phyloP scores from a whole-genome alignment of 2,113 vertebrate species.

The Trachemys scripta region DNA sequence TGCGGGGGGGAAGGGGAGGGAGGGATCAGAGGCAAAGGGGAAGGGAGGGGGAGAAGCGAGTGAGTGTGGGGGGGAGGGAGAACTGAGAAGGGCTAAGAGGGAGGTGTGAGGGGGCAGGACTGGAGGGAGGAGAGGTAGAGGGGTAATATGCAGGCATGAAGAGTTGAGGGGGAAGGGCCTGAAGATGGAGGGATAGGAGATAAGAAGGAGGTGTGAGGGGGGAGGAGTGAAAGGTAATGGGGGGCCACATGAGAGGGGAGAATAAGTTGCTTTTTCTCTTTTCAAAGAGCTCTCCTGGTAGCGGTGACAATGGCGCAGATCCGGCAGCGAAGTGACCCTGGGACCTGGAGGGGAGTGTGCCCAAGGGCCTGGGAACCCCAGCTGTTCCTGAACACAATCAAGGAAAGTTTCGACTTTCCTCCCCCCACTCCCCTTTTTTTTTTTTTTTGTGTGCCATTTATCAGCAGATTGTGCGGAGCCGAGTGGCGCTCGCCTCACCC shows the following conservation, averaged over 20 bases:
- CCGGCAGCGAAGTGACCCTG: background rate
- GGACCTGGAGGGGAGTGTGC: accelerated
- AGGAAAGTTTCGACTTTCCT: constrained; percentile 27
- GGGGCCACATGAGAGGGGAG: background rate
- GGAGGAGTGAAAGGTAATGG: background rate
- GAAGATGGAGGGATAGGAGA: no score
- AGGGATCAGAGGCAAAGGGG: background rate
- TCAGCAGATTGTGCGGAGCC: constrained; percentile 92
- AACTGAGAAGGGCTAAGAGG: background rate
- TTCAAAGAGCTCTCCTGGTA: background rate
- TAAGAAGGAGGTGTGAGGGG: background rate
- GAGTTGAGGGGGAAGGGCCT: no score
- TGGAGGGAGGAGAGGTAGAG: background rate
- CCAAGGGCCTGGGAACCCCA: background rate
- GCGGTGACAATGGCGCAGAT: background rate
- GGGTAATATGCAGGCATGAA: no score
- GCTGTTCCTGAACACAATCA: background rate
- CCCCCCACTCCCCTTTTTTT: constrained; percentile 78
- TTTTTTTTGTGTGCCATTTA: constrained; percentile 89
- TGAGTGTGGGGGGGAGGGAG: background rate
- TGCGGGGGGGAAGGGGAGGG: background rate
- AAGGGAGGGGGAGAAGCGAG: background rate
- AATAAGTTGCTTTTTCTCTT: background rate
- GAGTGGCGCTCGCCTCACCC: constrained; percentile 92
- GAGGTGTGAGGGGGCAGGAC: background rate